A percentile compares a stretch with the other conserved stretches of the same genome.
These are phyloP conservation scores for Epinotia demarniana DNA, from an alignment of 2,888 invertebrate species.

Conservation along the genomic window DNA sequence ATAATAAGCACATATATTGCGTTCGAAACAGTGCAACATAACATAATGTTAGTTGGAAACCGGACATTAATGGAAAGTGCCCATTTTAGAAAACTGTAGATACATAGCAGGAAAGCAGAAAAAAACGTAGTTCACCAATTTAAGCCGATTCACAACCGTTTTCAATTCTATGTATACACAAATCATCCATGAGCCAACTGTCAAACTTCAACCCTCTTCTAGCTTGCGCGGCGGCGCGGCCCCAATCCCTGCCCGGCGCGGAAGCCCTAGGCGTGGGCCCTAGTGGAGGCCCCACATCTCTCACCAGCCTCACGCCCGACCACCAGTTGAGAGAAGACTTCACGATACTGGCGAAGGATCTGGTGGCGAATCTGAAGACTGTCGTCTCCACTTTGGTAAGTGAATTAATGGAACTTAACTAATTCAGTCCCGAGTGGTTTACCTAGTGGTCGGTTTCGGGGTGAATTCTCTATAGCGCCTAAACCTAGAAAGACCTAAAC, in stretches of 20 bases:
- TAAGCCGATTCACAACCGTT: not conserved
- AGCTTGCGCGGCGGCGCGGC: slow-evolving; percentile 82
- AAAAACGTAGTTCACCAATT: not conserved
- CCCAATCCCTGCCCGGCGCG: slow-evolving; percentile 84
- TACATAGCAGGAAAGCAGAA: not conserved
- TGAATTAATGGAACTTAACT: not conserved
- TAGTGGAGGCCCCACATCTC: slow-evolving; percentile 67
- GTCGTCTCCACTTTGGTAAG: slow-evolving; percentile 80
- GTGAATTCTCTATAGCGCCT: no score
- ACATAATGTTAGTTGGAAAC: no score
- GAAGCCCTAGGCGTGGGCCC: slow-evolving; percentile 65
- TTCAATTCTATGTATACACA: not conserved
- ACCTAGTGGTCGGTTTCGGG: no score
- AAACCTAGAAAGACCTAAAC: no score
- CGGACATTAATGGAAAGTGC: not conserved
- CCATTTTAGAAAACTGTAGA: not conserved
- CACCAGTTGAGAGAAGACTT: slow-evolving; percentile 87
- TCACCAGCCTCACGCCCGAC: slow-evolving; percentile 77
- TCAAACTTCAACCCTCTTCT: slow-evolving; percentile 36
- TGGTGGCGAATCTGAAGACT: slow-evolving; percentile 87
- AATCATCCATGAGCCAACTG: not conserved
- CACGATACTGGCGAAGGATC: slow-evolving; percentile 87
- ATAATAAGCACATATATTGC: no score
- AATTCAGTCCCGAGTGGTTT: no score
- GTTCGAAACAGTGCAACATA: no score